Percentiles rank a stretch among this genome's conserved stretches.
Conservation (phyloP, 2,888 invertebrate species). For the Sphaerophoria taeniata region DNA sequence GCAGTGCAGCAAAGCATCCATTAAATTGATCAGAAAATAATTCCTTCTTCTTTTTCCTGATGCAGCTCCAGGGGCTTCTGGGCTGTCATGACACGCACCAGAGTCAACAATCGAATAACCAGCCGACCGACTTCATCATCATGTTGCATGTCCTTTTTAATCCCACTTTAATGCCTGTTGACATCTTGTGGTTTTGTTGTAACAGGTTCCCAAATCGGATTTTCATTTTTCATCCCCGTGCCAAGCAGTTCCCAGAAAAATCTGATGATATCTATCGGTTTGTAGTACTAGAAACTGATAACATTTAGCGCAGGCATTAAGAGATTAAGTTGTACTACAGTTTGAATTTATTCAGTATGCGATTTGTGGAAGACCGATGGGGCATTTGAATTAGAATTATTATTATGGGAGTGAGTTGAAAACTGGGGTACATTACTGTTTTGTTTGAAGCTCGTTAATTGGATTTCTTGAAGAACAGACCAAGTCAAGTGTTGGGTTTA, state of each 20-base stretch:
- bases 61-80: neutral
- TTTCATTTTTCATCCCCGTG: slow-evolving; percentile 34
- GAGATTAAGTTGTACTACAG: slow-evolving; percentile 65
- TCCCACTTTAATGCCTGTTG: slow-evolving; percentile 56
- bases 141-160: slow-evolving; percentile 51
- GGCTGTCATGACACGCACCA: slow-evolving; percentile 48
- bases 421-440: slow-evolving; percentile 59
- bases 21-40: slow-evolving; percentile 71
- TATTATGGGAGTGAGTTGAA: slow-evolving; percentile 7
- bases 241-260: neutral
- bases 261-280: slow-evolving; percentile 56
- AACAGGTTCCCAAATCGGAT: slow-evolving; percentile 45
- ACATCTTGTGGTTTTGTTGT: slow-evolving; percentile 45
- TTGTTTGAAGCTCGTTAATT: slow-evolving; percentile 60
- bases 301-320: slow-evolving; percentile 68
- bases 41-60: slow-evolving; percentile 29
- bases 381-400: neutral
- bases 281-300: slow-evolving; percentile 64
- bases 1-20: slow-evolving; percentile 43
- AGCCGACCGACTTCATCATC: slow-evolving; percentile 18
- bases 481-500: slow-evolving; percentile 58
- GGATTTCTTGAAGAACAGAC: slow-evolving; percentile 53
- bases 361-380: neutral
- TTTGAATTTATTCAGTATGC: slow-evolving; percentile 34
- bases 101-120: too few species aligned